Evolutionary conservation across 2,888 invertebrate species (phyloP).

Genomic region (Apodemia hepburni): DNA sequence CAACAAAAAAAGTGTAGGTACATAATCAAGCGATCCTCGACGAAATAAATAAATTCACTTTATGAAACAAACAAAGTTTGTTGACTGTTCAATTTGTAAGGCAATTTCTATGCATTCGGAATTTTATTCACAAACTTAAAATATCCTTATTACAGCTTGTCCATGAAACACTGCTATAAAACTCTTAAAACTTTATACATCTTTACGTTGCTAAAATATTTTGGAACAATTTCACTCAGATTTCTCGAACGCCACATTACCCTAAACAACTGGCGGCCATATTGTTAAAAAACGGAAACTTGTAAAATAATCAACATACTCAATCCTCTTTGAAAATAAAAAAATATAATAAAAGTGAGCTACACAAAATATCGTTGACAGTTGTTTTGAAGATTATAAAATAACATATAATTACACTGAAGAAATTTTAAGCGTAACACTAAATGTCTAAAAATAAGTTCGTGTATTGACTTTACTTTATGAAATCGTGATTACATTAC

Average conservation of each 20-base stretch:
- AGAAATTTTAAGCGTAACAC: not conserved
- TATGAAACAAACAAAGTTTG: slow-evolving; percentile 79
- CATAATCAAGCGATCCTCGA: slow-evolving; percentile 66
- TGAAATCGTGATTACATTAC: slow-evolving; percentile 31
- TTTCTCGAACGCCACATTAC: slow-evolving; percentile 79
- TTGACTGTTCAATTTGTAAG: slow-evolving; percentile 78
- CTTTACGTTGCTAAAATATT: slow-evolving; percentile 70
- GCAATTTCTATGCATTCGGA: slow-evolving; percentile 65
- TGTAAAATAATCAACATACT: slow-evolving; percentile 43
- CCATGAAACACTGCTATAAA: slow-evolving; percentile 75
- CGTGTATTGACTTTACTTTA: slow-evolving; percentile 32
- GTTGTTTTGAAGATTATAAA: not conserved
- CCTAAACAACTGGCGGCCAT: slow-evolving; percentile 80
- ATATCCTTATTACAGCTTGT: slow-evolving; percentile 59
- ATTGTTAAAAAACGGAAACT: slow-evolving; percentile 71
- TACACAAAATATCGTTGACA: not conserved
- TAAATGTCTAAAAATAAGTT: slow-evolving; percentile 27
- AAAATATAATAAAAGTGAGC: slow-evolving; percentile 1
- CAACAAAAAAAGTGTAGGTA: slow-evolving; percentile 62
- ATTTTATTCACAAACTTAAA: slow-evolving; percentile 65
- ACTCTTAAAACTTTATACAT: slow-evolving; percentile 72
- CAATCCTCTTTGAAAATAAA: slow-evolving; percentile 32
- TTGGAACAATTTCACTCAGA: slow-evolving; percentile 74
- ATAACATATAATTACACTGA: not conserved
- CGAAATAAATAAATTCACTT: slow-evolving; percentile 67